Conservation (phyloP, 2,888 invertebrate species). For the Coelopa pilipes region DNA sequence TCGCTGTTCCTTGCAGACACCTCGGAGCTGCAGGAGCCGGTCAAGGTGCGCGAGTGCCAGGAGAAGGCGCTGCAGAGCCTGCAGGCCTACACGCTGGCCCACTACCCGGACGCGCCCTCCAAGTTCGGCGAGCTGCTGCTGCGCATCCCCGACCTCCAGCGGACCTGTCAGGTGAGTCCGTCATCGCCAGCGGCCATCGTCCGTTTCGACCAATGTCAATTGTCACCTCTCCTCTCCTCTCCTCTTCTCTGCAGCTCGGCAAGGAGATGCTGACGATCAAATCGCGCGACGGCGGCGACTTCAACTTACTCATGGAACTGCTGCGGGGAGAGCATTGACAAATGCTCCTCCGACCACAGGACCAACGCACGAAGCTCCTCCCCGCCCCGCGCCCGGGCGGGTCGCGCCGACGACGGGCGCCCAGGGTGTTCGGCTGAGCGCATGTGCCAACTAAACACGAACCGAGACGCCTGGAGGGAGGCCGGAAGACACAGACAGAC, state of each 20-base stretch:
- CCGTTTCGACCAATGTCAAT: background rate
- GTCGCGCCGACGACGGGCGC: background rate
- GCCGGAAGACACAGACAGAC: too few species aligned
- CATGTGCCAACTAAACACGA: background rate
- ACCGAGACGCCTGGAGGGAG: too few species aligned
- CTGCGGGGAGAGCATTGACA: slow-evolving; percentile 89
- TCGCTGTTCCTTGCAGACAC: slow-evolving; percentile 74
- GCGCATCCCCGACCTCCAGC: slow-evolving; percentile 92
- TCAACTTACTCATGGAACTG: slow-evolving; percentile 95
- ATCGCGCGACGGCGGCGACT: slow-evolving; percentile 90
- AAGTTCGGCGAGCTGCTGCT: slow-evolving; percentile 94
- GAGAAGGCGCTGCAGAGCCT: slow-evolving; percentile 93
- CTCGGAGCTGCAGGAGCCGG: slow-evolving; percentile 91
- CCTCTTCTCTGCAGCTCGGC: slow-evolving; percentile 75
- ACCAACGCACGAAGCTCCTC: slow-evolving; percentile 23
- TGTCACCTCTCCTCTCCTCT: background rate
- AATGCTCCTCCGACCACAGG: slow-evolving; percentile 47
- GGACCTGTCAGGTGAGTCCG: slow-evolving; percentile 85
- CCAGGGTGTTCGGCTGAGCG: background rate
- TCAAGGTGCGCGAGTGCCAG: slow-evolving; percentile 92
- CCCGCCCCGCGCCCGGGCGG: background rate
- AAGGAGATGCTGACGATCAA: slow-evolving; percentile 92
- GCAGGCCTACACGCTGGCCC: slow-evolving; percentile 87
- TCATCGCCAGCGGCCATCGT: too few species aligned
- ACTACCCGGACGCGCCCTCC: slow-evolving; percentile 92